Percentiles rank a stretch among this genome's conserved stretches.
Evolutionary conservation across 2,888 invertebrate genomes (phyloP).

Genomic region (Hofmannophila pseudospretella): DNA sequence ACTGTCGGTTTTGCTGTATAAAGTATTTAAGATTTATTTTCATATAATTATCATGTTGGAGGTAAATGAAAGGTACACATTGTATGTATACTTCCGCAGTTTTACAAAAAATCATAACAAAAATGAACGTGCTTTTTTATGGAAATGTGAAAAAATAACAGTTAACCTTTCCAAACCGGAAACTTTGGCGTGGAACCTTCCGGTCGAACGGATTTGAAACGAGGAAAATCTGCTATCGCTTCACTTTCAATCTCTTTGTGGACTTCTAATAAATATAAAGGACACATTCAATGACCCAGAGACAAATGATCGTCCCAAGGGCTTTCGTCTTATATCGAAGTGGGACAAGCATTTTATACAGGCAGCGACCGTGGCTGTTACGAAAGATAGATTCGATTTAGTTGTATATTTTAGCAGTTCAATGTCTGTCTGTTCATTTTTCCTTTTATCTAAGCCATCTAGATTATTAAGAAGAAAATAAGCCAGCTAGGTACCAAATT

Average conservation of each 20-base stretch:
- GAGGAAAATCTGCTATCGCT: slow-evolving; percentile 18
- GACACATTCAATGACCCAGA: slow-evolving; percentile 12
- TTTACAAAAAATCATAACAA: neutral
- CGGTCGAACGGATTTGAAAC: slow-evolving; percentile 17
- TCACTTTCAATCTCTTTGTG: slow-evolving; percentile 19
- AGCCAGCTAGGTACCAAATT: too few species aligned
- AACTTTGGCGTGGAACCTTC: slow-evolving; percentile 14
- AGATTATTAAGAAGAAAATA: too few species aligned
- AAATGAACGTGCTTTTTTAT: neutral
- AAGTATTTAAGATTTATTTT: too few species aligned
- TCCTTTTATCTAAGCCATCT: too few species aligned
- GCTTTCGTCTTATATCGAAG: slow-evolving; percentile 4
- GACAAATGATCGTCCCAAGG: slow-evolving; percentile 14
- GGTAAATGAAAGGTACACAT: too few species aligned
- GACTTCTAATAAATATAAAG: slow-evolving; percentile 18
- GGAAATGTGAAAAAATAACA: slow-evolving; percentile 11
- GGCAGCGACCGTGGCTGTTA: too few species aligned
- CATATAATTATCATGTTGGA: too few species aligned
- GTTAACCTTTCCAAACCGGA: slow-evolving; percentile 11
- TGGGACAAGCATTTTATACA: neutral
- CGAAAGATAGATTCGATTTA: too few species aligned
- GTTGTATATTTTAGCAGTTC: too few species aligned
- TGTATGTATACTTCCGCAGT: too few species aligned
- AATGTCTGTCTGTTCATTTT: too few species aligned
- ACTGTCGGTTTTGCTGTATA: too few species aligned